Base-by-base conservation (phyloP, 2,797 vertebrate species). In the Crotalus adamanteus region DNA sequence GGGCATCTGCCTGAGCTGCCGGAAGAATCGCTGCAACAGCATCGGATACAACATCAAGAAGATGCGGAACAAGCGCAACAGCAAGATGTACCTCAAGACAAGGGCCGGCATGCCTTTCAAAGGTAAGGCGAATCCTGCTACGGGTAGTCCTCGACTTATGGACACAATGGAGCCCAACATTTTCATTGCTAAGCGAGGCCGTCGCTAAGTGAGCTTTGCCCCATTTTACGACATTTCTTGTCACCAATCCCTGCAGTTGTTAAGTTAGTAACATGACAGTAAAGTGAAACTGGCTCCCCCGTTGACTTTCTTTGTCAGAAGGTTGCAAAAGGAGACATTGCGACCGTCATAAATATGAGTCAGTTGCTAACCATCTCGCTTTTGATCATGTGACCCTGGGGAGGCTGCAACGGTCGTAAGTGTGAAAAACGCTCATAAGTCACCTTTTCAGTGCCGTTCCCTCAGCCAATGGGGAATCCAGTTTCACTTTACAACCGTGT, bases 21-120 rank as follows among this genome's bases (percentile, higher is more conserved):
- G 99, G 90, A 99, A 99, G 95, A 99, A 99, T 95, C 98, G 99
- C 86, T 99, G 99, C 97, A 99, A 98, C 42, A 98, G 98, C 95
- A 98, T 99, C 0, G 99, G 99, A 93, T 99, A 99, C 97, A 99
- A 99, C 0, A 95, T 98, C 86, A 98, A 98, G 94, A 98, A 98
- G 92, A 98, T 97, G 89, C 97, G 98, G 4, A 98, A 98, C 93
- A 98, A 98, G 91, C 98, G 98, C 86, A 99, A 98, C 96, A 98
- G 95, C 96, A 99, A 98, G 96, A 99, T 99, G 99, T 99, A 99
- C 95, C 97, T 99, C 83, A 99, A 99, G 95, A 99, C 99, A 0
- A 97, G 99, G 9, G 99, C 99, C 0, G 98, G 97, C 96, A 99
- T 98, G 93, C 99, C 99, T 0, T 99, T 99, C 87, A 98, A 98